Percentiles rank a stretch among this genome's conserved stretches.
These are phyloP conservation scores for Macrotrachela quadricornifera DNA, from an alignment of 1,140 invertebrate genomes.

Conservation along the genomic window DNA sequence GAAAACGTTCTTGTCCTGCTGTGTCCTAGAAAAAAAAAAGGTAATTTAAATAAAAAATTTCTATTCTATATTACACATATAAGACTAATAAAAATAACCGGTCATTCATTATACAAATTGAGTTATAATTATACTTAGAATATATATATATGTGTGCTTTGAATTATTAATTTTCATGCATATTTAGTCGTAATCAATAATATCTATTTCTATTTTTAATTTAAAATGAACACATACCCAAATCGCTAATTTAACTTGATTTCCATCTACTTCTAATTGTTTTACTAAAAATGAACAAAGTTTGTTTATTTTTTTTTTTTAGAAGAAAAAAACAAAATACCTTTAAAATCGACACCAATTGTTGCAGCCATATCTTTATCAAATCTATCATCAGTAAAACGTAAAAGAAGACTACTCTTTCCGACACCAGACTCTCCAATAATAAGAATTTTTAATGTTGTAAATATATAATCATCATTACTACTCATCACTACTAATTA, in stretches of 20 bases:
- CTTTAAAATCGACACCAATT: constrained; percentile 43
- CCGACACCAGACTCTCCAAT: constrained; percentile 81
- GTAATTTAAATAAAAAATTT: background rate
- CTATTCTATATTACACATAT: too few species aligned
- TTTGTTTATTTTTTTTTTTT: background rate
- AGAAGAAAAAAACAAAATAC: background rate
- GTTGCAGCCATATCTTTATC: constrained; percentile 73
- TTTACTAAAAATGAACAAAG: constrained; percentile 17
- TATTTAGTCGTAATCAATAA: too few species aligned
- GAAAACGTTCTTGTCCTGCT: constrained; percentile 83
- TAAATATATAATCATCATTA: constrained; percentile 5
- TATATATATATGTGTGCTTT: too few species aligned
- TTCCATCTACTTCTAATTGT: constrained; percentile 64
- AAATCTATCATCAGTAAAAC: constrained; percentile 86
- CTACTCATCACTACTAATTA: too few species aligned
- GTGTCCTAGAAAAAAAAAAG: constrained; percentile 47
- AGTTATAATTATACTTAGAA: too few species aligned
- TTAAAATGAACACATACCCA: constrained; percentile 33
- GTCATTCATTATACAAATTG: too few species aligned
- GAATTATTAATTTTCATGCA: too few species aligned
- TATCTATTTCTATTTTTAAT: too few species aligned
- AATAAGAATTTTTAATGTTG: constrained; percentile 63
- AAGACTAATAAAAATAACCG: too few species aligned
- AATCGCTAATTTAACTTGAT: constrained; percentile 65
- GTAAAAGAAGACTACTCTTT: constrained; percentile 74